Evolutionary conservation across 2,797 vertebrate species (phyloP).

Genomic region (Clamator glandarius): DNA sequence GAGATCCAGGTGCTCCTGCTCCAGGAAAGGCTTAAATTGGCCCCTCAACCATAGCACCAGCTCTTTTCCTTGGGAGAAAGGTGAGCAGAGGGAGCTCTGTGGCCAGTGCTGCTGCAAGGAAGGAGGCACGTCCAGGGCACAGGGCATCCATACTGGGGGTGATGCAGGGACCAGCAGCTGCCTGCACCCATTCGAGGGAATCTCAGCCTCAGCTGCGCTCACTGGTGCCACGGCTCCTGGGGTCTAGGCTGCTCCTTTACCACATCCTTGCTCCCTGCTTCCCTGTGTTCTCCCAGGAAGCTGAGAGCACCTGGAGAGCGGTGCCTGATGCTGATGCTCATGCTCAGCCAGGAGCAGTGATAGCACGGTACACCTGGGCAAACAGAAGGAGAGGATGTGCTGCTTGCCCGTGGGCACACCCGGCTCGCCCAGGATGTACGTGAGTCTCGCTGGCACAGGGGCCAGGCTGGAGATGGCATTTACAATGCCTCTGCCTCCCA

Average conservation of each 20-base stretch:
- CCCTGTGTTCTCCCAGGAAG: fast-evolving
- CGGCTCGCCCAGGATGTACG: fast-evolving
- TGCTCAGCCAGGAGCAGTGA: not conserved
- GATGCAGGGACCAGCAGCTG: not conserved
- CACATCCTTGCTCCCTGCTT: not conserved
- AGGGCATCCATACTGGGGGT: fast-evolving
- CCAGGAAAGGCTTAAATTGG: not conserved
- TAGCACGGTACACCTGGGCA: not conserved
- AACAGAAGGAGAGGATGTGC: not conserved
- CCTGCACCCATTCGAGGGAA: not conserved
- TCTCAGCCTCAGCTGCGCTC: not conserved
- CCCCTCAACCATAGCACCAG: not conserved
- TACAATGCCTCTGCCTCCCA: too few relatives aligned
- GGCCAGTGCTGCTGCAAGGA: fast-evolving
- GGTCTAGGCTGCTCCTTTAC: not conserved
- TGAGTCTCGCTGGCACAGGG: not conserved
- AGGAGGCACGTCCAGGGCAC: not conserved
- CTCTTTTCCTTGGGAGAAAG: not conserved
- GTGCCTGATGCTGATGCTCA: not conserved
- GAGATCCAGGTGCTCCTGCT: not conserved
- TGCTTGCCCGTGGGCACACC: fast-evolving
- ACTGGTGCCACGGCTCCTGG: fast-evolving
- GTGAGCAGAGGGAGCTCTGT: not conserved
- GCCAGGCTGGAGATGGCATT: not conserved
- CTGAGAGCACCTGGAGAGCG: fast-evolving